Base-by-base conservation (phyloP, 1,140 invertebrate species). In the Caerostris darwini region DNA sequence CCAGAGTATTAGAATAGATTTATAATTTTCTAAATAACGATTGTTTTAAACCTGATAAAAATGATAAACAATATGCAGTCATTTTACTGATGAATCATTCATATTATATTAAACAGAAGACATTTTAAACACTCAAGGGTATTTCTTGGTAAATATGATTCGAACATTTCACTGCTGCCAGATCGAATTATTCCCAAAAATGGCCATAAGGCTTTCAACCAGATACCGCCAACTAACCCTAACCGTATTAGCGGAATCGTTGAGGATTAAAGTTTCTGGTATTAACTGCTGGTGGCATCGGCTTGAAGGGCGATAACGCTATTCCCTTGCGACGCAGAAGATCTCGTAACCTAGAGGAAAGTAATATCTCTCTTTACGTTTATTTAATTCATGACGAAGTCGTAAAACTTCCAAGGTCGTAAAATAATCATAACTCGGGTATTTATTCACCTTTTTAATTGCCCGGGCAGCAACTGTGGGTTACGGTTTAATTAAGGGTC, bases 371-470 rank as follows among this genome's bases (percentile, higher is more conserved):
- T 77, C 69, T 77, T 77, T 50, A 50, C 34, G 12, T 85, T 85
- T 34, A 58, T 57, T 85, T 58, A 85, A 85, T 85, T 85, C 82
- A 58, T 57, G 82, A n/a, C 17, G 56, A 85, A 3, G 59, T 50
- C 86, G 58, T 88, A 88, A 88, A 88, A 50, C 59, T 56, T 85
- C n/a, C 56, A 19, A n/a, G 58, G 86, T 64, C 86, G 86, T 88
- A 88, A 88, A 88, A 64, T 88, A 88, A 88, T 88, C 86, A 61
- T 64, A 64, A 61, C 86, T 19, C n/a, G 34, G 58, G 59, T 64
- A 50, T 88, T 88, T 88, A 64, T 64, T 64, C 58, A 64, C 58
- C 86, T 64, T 64, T 88, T 88, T 88, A 88, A 88, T 88, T 88
- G 86, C 86, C 17, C 14, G 54, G 6, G 54, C 53, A 82, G 77